Base-by-base conservation (phyloP, 2,797 vertebrate genomes). In the Pygocentrus nattereri region DNA sequence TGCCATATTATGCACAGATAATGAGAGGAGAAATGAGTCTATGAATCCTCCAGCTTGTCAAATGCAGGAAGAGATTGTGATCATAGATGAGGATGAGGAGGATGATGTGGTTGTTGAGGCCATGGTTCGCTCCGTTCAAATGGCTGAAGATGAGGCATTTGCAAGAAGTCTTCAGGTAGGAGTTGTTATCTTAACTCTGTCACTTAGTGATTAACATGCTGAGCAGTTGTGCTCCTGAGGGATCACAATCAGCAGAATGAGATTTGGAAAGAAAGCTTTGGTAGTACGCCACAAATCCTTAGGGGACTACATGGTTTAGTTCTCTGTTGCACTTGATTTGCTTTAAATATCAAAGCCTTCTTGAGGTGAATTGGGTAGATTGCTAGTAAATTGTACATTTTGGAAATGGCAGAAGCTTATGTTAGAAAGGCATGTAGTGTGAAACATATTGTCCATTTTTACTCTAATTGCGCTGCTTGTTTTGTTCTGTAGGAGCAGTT, bases 141-240 rank as follows among this genome's bases (percentile, higher is more conserved):
- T 91, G 89, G 93, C 91, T 54, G 93, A 94, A 83, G 95, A 95
- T 4, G 94, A 93, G 77, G 91, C 85, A 0, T 41, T 94, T 61
- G 95, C 95, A 2, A 90, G 88, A 49, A 92, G 84, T 34, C 92
- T 95, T 31, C 94, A 95, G 93, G 95, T 94, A 78, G 3, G 68
- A 74, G 7, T 52, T 21, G 7, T 23, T 74, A n/a, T 7, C 41
- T 34, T 69, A 11, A 56, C 2, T 16, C n/a, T 41, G 19, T 12
- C 61, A 10, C 52, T 56, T 1, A 15, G 5, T 12, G 1, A 58
- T 58, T 23, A 23, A n/a, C 41, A 52, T 19, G 19, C 21, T 38
- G 18, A 67, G n/a, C 27, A 34, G 2, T 34, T 13, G 13, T 4
- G 62, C 16, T 21, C 7, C 34, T 8, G 1, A 5, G 30, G 34